These are phyloP conservation scores for Spondyliosoma cantharus DNA, from an alignment of 2,797 vertebrate genomes.

Conservation along the genomic window DNA sequence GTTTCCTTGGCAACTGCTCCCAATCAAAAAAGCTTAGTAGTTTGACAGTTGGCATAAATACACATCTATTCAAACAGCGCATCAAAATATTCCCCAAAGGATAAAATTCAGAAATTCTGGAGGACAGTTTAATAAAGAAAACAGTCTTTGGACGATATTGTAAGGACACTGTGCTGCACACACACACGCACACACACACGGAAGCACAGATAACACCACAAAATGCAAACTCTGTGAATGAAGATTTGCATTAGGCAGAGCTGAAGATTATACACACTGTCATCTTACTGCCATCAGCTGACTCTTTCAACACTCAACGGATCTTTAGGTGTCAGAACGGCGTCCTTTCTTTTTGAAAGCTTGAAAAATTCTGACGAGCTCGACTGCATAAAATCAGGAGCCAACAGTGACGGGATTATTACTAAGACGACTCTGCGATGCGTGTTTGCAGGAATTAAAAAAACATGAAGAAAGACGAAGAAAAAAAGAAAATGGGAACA, in stretches of 20 bases:
- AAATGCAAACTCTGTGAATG: neutral
- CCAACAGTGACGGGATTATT: neutral
- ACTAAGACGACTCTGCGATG: neutral
- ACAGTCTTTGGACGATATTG: too few species aligned
- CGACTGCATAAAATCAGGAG: neutral
- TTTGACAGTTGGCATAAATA: neutral
- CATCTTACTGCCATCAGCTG: neutral
- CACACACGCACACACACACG: neutral
- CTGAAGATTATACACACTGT: neutral
- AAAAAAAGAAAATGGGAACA: neutral
- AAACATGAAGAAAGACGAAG: neutral
- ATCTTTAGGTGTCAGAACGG: neutral
- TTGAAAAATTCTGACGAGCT: neutral
- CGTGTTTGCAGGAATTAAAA: neutral
- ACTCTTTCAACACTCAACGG: neutral
- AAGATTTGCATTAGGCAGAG: neutral
- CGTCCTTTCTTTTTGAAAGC: too few species aligned
- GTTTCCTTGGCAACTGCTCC: neutral
- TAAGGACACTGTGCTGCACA: neutral
- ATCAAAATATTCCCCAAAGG: neutral
- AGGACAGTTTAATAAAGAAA: neutral
- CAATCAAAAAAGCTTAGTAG: neutral
- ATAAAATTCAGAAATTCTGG: neutral
- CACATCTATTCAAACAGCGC: neutral
- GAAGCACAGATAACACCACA: neutral